Conservation (phyloP, 2,113 vertebrate genomes). For the Cyanistes caeruleus region DNA sequence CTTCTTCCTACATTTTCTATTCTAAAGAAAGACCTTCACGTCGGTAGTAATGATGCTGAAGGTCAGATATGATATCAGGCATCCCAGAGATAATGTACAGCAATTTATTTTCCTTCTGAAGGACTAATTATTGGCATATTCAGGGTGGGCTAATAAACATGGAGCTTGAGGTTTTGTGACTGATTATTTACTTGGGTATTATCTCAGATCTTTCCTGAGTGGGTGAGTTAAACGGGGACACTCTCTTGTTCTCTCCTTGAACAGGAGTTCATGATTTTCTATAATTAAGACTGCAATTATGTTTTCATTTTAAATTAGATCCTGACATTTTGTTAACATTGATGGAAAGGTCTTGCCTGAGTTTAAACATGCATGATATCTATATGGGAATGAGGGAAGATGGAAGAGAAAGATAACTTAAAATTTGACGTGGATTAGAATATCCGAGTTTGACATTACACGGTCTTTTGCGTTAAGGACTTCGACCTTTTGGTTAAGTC, state of each 20-base stretch:
- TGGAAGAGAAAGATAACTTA: background rate
- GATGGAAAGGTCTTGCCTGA: slow-evolving; percentile 19
- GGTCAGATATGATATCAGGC: slow-evolving; percentile 67
- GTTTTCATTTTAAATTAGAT: slow-evolving; percentile 44
- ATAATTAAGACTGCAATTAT: slow-evolving; percentile 24
- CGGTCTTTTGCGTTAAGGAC: background rate
- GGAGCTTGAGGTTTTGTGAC: slow-evolving; percentile 1
- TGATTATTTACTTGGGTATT: slow-evolving; percentile 44
- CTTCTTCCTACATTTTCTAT: background rate
- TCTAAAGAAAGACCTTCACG: slow-evolving; percentile 45
- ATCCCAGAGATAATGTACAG: slow-evolving; percentile 50
- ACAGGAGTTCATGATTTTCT: background rate
- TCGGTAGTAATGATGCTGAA: slow-evolving; percentile 68
- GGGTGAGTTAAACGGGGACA: slow-evolving; percentile 14
- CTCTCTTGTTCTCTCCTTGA: slow-evolving; percentile 3
- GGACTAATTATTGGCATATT: slow-evolving; percentile 66
- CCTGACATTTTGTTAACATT: slow-evolving; percentile 33
- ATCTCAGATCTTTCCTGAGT: slow-evolving; percentile 12
- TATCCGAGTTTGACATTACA: background rate
- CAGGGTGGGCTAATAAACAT: slow-evolving; percentile 42
- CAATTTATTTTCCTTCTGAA: slow-evolving; percentile 69
- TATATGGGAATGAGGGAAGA: background rate
- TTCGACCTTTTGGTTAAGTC: slow-evolving; percentile 15
- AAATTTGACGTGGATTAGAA: slow-evolving; percentile 6
- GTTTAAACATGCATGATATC: background rate